Base-by-base conservation (phyloP, 2,888 invertebrate genomes). In the Philonicus albiceps region DNA sequence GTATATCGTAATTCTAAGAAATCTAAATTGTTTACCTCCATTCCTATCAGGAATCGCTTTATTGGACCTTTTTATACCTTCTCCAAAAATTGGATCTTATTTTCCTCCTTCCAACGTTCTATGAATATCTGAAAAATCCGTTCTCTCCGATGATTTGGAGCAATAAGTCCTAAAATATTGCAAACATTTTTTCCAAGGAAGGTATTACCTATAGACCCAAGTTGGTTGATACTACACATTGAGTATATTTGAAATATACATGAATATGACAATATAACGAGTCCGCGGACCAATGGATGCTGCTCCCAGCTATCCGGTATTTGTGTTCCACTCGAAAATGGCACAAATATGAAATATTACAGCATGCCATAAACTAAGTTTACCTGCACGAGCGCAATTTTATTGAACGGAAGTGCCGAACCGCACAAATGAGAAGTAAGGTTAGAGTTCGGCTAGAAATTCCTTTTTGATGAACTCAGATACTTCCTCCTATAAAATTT, bases 271-370 rank as follows among this genome's bases (percentile, higher is more conserved):
- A 64, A 22, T 11, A 64, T 27, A 64, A 27, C 64, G 22, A 64
- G 27, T 27, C 64, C 64, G 64, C 11, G 55, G 22, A 55, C 55
- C 22, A 7, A 55, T 55, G 55, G 22, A 49, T 22, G 55, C 64
- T 64, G 11, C 22, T 64, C 27, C 64, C 31, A 30, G 31, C 37
- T 34, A 74, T 31, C 37, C 74, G 37, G 74, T 74, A 16, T 74
- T 74, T 74, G 74, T 37, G 37, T 19, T 34, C 31, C 31, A 74
- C 74, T 74, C 34, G 31, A 74, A 34, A 74, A 74, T 34, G 74
- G 34, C 74, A 74, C 31, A 74, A 74, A 74, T 74, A 74, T 74
- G 74, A 74, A 74, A 74, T 34, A 74, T 74, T 74, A 74, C 31
- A n/a, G 74, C 74, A 74, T 19, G 16, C 74, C 74, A 27, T 37